Evolutionary conservation across 1,140 invertebrate genomes (phyloP).

Genomic region (Dendrolimus kikuchii): DNA sequence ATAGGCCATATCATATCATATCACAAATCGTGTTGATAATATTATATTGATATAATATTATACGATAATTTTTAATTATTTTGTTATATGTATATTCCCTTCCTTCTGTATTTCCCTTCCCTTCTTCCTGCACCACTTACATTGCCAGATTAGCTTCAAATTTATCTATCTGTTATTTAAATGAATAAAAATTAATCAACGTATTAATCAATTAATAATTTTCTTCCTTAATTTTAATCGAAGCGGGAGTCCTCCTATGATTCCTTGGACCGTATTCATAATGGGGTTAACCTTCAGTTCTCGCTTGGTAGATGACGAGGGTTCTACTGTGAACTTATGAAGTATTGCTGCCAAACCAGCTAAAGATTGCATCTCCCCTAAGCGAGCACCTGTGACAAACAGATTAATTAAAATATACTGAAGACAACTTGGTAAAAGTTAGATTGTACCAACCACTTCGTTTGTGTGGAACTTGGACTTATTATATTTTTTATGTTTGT

Average conservation of each 20-base stretch:
- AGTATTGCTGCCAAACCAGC: conserved; percentile 14
- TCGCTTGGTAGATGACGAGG: neutral
- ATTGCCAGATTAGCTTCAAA: too few species aligned
- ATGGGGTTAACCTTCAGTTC: conserved; percentile 1
- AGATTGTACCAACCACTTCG: too few species aligned
- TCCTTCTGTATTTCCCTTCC: too few species aligned
- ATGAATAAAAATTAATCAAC: neutral
- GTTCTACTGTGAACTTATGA: conserved; percentile 15
- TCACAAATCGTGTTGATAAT: too few species aligned
- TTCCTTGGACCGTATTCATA: conserved; percentile 7
- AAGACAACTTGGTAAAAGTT: neutral
- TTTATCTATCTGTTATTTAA: too few species aligned
- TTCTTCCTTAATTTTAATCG: conserved; percentile 3
- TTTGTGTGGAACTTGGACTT: too few species aligned
- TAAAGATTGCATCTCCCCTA: conserved; percentile 17
- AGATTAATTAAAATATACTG: neutral
- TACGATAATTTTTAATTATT: too few species aligned
- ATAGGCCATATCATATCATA: too few species aligned
- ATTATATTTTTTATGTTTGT: too few species aligned
- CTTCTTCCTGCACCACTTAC: too few species aligned
- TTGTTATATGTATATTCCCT: too few species aligned
- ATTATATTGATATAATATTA: too few species aligned
- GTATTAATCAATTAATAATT: neutral
- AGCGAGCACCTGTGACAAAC: conserved; percentile 9
- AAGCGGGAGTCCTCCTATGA: conserved; percentile 11